A percentile compares a stretch with the other conserved stretches of the same genome.
These are phyloP conservation scores for Volucella inflata DNA, from an alignment of 2,888 invertebrate species.

Conservation along the genomic window DNA sequence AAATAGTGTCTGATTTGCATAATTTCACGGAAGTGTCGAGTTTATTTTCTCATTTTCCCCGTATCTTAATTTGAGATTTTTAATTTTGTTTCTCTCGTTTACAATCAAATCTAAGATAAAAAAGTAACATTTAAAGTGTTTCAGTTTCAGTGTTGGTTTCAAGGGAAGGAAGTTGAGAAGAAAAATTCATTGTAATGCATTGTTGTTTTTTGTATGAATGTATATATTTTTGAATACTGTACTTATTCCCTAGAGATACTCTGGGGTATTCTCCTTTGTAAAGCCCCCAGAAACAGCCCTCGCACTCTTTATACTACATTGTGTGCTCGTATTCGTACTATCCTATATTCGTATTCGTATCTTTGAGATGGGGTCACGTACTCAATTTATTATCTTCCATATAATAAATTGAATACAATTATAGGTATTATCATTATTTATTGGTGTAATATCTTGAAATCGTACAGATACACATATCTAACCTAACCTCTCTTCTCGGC, in stretches of 20 bases:
- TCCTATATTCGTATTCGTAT: slow-evolving; percentile 39
- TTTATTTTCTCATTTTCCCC: slow-evolving; percentile 36
- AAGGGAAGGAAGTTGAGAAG: slow-evolving; percentile 9
- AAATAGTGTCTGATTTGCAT: slow-evolving; percentile 68
- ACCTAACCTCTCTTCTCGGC: slow-evolving; percentile 31
- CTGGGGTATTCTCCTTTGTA: slow-evolving; percentile 12
- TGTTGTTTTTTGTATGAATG: slow-evolving; percentile 1
- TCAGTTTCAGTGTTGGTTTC: not conserved
- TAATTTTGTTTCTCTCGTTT: slow-evolving; percentile 63
- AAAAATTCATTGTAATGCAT: slow-evolving; percentile 48
- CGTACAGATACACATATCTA: slow-evolving; percentile 65
- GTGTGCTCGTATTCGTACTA: slow-evolving; percentile 1
- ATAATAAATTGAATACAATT: slow-evolving; percentile 84
- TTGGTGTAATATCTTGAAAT: slow-evolving; percentile 78
- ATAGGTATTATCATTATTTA: slow-evolving; percentile 84
- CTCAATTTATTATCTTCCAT: slow-evolving; percentile 83
- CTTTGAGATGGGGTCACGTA: slow-evolving; percentile 82
- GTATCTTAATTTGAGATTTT: slow-evolving; percentile 69
- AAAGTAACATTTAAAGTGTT: slow-evolving; percentile 1
- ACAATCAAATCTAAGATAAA: slow-evolving; percentile 65
- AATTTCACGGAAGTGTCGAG: slow-evolving; percentile 70
- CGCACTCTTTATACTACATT: slow-evolving; percentile 25
- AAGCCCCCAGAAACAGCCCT: not conserved
- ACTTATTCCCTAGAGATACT: slow-evolving; percentile 28
- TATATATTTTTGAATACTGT: not conserved